Evolutionary conservation across 2,797 vertebrate species (phyloP).

Genomic region (Brachyrhaphis roseni): DNA sequence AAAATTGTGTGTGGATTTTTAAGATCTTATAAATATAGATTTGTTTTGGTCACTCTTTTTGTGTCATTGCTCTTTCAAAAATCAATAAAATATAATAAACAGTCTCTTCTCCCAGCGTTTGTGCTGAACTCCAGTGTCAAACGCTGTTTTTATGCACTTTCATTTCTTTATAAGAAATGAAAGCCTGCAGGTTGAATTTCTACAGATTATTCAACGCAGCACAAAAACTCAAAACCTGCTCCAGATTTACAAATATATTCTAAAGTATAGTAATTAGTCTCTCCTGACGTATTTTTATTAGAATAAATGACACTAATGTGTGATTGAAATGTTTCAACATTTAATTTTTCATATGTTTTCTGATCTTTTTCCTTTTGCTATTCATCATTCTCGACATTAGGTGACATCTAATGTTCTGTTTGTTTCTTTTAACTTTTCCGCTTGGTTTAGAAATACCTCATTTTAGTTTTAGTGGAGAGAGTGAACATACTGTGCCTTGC

Average conservation of each 20-base stretch:
- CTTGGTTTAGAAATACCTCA: background rate
- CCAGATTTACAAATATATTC: background rate
- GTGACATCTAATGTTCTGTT: background rate
- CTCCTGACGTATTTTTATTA: background rate
- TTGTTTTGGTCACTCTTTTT: background rate
- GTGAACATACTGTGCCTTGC: background rate
- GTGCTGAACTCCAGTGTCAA: background rate
- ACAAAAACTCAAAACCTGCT: background rate
- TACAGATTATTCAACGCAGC: background rate
- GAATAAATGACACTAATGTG: background rate
- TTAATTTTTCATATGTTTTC: background rate
- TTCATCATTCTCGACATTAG: background rate
- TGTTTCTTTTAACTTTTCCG: background rate
- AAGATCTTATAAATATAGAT: background rate
- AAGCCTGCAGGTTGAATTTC: background rate
- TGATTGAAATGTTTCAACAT: background rate
- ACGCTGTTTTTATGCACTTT: background rate
- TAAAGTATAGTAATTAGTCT: background rate
- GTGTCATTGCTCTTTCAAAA: background rate
- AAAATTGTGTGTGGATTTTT: background rate
- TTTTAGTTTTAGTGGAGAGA: background rate
- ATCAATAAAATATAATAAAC: background rate
- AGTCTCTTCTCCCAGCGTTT: background rate
- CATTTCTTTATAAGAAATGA: background rate
- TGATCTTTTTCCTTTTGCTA: background rate